Percentiles rank a stretch among this genome's conserved stretches.
These are phyloP conservation scores for Drosophila seguyi DNA, from an alignment of 1,140 invertebrate species.

Conservation along the genomic window DNA sequence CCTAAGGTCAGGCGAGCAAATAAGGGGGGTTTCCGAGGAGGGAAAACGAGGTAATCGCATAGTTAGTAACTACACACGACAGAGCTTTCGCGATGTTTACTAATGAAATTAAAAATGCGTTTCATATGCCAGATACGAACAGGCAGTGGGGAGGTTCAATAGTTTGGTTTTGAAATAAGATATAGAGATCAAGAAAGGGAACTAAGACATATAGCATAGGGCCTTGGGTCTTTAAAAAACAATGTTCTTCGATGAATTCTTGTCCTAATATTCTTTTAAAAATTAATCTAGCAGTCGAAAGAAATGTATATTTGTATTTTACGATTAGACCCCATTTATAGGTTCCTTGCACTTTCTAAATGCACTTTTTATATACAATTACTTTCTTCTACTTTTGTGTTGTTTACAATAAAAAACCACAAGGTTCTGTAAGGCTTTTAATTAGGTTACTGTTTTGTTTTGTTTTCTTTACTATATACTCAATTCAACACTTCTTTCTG, in stretches of 20 bases:
- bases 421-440: neutral
- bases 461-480: neutral
- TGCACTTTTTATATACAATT: neutral
- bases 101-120: conserved; percentile 72
- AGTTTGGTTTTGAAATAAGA: conserved; percentile 13
- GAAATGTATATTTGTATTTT: neutral
- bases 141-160: conserved; percentile 28
- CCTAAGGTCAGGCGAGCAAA: conserved; percentile 72
- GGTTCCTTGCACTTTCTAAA: neutral
- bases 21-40: conserved; percentile 7
- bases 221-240: neutral
- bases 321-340: neutral
- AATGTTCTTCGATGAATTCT: no score
- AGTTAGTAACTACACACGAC: conserved; percentile 73
- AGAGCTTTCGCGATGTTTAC: conserved; percentile 65
- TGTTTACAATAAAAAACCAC: neutral
- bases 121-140: conserved; percentile 30
- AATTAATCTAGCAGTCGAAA: neutral
- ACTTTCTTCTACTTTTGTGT: neutral
- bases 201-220: no score
- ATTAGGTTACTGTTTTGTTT: neutral
- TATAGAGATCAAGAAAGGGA: no score
- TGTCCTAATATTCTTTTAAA: neutral
- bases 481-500: no score
- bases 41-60: conserved; percentile 67